Percentiles rank a stretch among this genome's conserved stretches.
Evolutionary conservation across 2,797 vertebrate species (phyloP).

Genomic region (Ceryle rudis): DNA sequence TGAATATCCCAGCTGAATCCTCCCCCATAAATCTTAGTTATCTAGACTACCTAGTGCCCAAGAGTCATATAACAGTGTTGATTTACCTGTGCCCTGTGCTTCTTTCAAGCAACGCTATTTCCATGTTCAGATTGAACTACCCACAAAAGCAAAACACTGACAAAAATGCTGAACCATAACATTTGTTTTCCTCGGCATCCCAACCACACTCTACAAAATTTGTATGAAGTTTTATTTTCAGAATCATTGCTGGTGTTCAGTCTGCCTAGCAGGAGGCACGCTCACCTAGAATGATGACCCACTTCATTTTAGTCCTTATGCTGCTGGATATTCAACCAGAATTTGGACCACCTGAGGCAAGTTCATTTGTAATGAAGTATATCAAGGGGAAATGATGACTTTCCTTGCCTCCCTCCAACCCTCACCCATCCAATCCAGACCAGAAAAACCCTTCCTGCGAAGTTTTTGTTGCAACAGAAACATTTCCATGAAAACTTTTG

Average conservation of each 20-base stretch:
- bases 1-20: neutral
- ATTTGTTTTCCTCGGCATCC: neutral
- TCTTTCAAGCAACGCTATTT: neutral
- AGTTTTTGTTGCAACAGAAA: conserved; percentile 9
- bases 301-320: neutral
- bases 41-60: neutral
- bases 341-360: neutral
- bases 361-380: neutral
- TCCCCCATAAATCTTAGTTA: neutral
- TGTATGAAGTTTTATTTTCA: neutral
- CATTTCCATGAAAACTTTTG: neutral
- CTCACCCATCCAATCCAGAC: neutral
- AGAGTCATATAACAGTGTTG: neutral
- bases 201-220: neutral
- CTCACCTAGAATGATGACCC: neutral
- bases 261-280: neutral
- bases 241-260: neutral
- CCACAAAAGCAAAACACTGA: neutral
- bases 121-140: neutral
- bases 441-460: neutral
- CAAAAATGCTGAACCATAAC: neutral
- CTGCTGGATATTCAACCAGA: neutral
- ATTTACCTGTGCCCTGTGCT: neutral
- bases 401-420: neutral
- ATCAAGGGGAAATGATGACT: neutral